Evolutionary conservation across 2,888 invertebrate species (phyloP).

Genomic region (Enchytraeus crypticus): DNA sequence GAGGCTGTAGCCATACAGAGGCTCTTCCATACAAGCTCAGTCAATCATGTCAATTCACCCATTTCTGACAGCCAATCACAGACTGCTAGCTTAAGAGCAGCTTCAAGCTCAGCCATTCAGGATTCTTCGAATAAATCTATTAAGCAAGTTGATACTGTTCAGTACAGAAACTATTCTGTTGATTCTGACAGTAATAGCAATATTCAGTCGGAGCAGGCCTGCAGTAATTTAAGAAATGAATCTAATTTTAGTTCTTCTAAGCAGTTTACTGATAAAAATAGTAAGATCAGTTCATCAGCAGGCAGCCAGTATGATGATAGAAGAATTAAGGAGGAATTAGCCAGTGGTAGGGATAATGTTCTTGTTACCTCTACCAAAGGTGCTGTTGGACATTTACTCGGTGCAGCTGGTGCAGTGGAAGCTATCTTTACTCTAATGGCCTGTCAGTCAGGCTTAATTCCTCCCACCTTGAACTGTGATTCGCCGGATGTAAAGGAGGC

Average conservation of each 20-base stretch:
- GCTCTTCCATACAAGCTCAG: slow-evolving; percentile 32
- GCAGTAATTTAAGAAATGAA: too few relatives aligned
- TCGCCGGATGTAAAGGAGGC: slow-evolving; percentile 54
- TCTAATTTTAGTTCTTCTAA: not conserved
- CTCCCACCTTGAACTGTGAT: slow-evolving; percentile 80
- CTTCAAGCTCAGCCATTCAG: not conserved
- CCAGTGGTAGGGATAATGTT: slow-evolving; percentile 44
- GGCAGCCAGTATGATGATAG: not conserved
- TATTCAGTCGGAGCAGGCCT: too few relatives aligned
- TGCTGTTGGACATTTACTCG: slow-evolving; percentile 89
- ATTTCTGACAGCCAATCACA: slow-evolving; percentile 35
- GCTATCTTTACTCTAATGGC: slow-evolving; percentile 73
- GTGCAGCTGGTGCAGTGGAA: slow-evolving; percentile 94
- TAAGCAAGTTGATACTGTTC: too few relatives aligned
- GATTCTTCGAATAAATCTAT: not conserved
- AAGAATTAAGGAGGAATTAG: too few relatives aligned
- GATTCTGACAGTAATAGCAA: too few relatives aligned
- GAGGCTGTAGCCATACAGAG: slow-evolving; percentile 40
- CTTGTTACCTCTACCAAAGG: slow-evolving; percentile 80
- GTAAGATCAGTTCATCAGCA: too few relatives aligned
- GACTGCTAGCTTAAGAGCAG: not conserved
- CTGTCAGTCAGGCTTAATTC: slow-evolving; percentile 65
- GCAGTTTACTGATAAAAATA: too few relatives aligned
- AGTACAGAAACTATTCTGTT: too few relatives aligned
- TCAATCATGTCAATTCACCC: not conserved